These are phyloP conservation scores for Holothuria leucospilota DNA, from an alignment of 53 echinoderm and acorn worm genomes.

Conservation along the genomic window DNA sequence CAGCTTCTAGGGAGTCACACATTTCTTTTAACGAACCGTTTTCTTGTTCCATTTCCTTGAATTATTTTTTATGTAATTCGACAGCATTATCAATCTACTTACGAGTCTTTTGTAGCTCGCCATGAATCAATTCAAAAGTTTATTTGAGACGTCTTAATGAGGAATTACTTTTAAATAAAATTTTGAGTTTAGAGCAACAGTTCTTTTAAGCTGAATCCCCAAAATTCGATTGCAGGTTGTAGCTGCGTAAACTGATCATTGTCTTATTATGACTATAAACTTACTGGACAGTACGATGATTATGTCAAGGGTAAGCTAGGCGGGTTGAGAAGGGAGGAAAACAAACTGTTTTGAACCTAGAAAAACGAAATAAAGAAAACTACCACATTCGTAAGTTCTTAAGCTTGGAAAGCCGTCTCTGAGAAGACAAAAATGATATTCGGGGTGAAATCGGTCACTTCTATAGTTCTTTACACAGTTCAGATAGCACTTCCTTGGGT, in stretches of 20 bases:
- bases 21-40: too few relatives aligned
- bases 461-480: not conserved
- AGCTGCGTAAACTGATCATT: not conserved
- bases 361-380: not conserved
- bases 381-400: not conserved
- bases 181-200: not conserved
- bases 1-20: too few relatives aligned
- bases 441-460: not conserved
- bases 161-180: not conserved
- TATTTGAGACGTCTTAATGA: slow-evolving; percentile 8
- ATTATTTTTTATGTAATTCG: too few relatives aligned
- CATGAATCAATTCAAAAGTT: not conserved
- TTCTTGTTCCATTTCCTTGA: too few relatives aligned
- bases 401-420: not conserved
- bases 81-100: too few relatives aligned
- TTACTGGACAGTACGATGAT: slow-evolving; percentile 5
- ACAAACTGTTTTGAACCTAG: not conserved
- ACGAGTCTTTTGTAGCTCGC: too few relatives aligned
- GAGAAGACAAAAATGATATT: slow-evolving; percentile 1
- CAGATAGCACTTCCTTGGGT: not conserved
- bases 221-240: not conserved
- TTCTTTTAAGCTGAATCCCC: not conserved
- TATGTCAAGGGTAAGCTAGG: not conserved
- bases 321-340: not conserved
- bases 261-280: not conserved